Evolutionary conservation across 2,113 vertebrate species (phyloP), one percentile per base, ranked within the genome.

Genomic region (Cairina moschata): DNA sequence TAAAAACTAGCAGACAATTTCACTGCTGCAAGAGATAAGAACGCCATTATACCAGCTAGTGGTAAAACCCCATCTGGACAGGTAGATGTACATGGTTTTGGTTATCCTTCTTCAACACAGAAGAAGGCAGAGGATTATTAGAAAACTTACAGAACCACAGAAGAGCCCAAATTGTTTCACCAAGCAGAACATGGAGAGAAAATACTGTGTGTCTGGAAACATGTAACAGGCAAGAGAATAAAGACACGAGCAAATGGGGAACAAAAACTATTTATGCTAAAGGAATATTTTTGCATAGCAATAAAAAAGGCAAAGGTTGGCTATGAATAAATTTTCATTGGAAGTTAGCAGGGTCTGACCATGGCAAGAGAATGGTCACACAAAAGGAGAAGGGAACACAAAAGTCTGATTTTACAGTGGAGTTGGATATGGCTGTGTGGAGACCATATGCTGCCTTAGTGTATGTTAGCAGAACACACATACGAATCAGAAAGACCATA

Each of bases 251-350:
- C 7, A 9, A 75, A 65, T 4, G 80, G 13, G 54, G 54, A 75
- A 65, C 11, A 79, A 93, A 91, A 82, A 23, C 17, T 87, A 54
- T 32, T 78, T 65, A 72, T 48, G 32, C 20, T 63, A n/a, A 63
- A 81, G 29, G 74, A 72, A 21, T 6, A 12, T 0, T 1, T 2
- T 56, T 81, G n/a, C 48, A 85, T 26, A 0, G 0, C 42, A 87
- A 18, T 62, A 85, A 82, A 89, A 79, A 75, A 38, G 17, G 46
- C 59, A 58, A 16, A 46, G 11, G 3, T 81, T 93, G 34, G 31
- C 48, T 44, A 34, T n/a, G 54, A 86, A 92, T 48, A 79, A 52
- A 60, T 78, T 88, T 59, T 78, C 28, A 23, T 9, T 26, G 6
- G 16, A 46, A 91, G 13, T 63, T 83, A 66, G 42, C 17, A 42